A percentile compares a stretch with the other conserved stretches of the same genome.
These are phyloP conservation scores for Hydropsyche tenuis DNA, from an alignment of 1,140 invertebrate genomes.

Conservation along the genomic window DNA sequence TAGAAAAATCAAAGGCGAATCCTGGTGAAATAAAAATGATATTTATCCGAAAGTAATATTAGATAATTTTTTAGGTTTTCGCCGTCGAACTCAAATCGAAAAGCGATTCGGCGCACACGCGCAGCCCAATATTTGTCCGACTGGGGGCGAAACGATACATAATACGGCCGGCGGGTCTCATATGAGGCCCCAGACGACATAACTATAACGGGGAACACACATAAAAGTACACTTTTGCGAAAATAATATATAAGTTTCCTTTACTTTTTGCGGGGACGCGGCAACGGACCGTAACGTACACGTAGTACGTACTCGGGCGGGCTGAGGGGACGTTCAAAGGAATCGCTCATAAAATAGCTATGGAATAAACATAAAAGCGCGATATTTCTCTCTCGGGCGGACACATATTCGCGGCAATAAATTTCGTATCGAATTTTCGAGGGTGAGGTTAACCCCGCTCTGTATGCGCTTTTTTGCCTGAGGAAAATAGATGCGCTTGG, in stretches of 20 bases:
- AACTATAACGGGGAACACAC: too few relatives aligned
- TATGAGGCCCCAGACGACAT: background rate
- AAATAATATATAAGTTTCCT: background rate
- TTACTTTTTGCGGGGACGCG: background rate
- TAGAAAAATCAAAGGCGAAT: too few relatives aligned
- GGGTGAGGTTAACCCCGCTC: background rate
- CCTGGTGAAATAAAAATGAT: too few relatives aligned
- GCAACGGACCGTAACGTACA: background rate
- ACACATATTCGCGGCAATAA: conserved; percentile 41
- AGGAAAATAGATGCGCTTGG: too few relatives aligned
- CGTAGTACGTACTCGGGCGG: background rate
- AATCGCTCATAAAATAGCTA: conserved; percentile 40
- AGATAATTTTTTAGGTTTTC: conserved; percentile 1
- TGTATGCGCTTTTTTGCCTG: too few relatives aligned
- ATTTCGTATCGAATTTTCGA: conserved; percentile 23
- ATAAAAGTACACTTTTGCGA: too few relatives aligned
- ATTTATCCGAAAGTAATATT: background rate
- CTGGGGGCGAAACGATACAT: conserved; percentile 1
- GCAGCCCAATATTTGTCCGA: conserved; percentile 2
- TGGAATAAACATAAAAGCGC: conserved; percentile 41
- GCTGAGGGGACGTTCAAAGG: conserved; percentile 24
- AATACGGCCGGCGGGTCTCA: background rate
- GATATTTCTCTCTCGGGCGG: conserved; percentile 35
- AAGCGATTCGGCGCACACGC: conserved; percentile 11
- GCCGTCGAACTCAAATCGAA: background rate